Percentiles rank a stretch among this genome's conserved stretches.
phyloP scores from a whole-genome alignment of 1,140 invertebrate species.

The Drosophila teissieri region DNA sequence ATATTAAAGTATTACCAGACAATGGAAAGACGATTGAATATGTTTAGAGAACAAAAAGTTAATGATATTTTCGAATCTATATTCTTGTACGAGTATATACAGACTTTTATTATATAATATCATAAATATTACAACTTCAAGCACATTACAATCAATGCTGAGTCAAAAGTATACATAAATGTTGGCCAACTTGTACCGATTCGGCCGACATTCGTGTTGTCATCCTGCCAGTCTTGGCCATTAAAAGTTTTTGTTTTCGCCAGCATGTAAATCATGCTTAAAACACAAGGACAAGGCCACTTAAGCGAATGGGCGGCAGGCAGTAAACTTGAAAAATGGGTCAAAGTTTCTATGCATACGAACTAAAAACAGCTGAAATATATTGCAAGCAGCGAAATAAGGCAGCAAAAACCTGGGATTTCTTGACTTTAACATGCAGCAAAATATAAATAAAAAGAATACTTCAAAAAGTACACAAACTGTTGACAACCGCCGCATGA shows the following conservation, averaged over 20 bases:
- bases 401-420: background rate
- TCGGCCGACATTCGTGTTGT: slow-evolving; percentile 7
- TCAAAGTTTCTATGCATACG: slow-evolving; percentile 26
- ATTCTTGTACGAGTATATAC: no score
- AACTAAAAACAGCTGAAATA: background rate
- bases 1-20: background rate
- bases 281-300: slow-evolving; percentile 20
- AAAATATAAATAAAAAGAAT: background rate
- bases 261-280: slow-evolving; percentile 35
- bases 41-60: background rate
- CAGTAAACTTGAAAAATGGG: slow-evolving; percentile 43
- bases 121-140: no score
- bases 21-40: background rate
- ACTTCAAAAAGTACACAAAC: background rate
- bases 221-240: slow-evolving; percentile 16
- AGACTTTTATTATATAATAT: no score
- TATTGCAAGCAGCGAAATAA: slow-evolving; percentile 2
- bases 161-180: background rate
- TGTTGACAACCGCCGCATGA: slow-evolving; percentile 13
- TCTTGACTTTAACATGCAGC: background rate
- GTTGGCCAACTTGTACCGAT: slow-evolving; percentile 16
- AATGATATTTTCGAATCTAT: background rate
- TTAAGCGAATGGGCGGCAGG: background rate
- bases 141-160: no score
- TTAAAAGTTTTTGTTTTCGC: slow-evolving; percentile 32